Conservation (phyloP, 2,113 vertebrate genomes). For the Tychaedon coryphoeus region DNA sequence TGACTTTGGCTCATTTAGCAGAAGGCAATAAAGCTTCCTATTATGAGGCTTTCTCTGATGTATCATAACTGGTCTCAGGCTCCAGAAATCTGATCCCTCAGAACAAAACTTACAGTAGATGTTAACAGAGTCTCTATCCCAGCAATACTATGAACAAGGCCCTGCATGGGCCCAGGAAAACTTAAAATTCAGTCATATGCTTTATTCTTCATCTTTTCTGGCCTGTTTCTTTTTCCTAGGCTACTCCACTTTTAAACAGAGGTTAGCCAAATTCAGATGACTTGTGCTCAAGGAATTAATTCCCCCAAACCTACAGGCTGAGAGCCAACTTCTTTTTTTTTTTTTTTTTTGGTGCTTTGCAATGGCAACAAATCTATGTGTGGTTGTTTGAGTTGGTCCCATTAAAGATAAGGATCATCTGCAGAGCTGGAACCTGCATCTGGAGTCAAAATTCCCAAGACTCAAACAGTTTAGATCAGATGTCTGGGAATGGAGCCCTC, state of each 20-base stretch:
- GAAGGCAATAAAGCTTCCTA: conserved; percentile 64
- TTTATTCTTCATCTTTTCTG: not conserved
- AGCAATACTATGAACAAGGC: not conserved
- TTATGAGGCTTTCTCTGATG: conserved; percentile 59
- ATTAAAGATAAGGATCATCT: conserved; percentile 49
- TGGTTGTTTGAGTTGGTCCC: not conserved
- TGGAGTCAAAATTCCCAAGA: conserved; percentile 42
- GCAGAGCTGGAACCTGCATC: conserved; percentile 37
- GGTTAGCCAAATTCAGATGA: not conserved
- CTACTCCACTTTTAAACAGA: not conserved
- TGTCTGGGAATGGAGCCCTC: conserved; percentile 39
- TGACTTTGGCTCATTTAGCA: conserved; percentile 52
- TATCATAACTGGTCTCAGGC: conserved; percentile 59
- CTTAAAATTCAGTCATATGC: not conserved
- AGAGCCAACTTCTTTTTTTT: not conserved
- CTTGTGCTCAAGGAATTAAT: not conserved
- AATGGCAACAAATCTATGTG: not conserved
- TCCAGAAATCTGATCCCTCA: conserved; percentile 60
- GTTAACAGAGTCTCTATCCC: not conserved
- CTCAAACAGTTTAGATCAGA: conserved; percentile 36
- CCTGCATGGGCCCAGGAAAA: not conserved
- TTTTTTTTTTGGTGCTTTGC: not conserved
- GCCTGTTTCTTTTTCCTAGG: not conserved
- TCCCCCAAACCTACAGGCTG: not conserved
- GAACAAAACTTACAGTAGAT: conserved; percentile 52